Base-by-base conservation (phyloP, 2,888 invertebrate species). In the Xanthia icteritia region DNA sequence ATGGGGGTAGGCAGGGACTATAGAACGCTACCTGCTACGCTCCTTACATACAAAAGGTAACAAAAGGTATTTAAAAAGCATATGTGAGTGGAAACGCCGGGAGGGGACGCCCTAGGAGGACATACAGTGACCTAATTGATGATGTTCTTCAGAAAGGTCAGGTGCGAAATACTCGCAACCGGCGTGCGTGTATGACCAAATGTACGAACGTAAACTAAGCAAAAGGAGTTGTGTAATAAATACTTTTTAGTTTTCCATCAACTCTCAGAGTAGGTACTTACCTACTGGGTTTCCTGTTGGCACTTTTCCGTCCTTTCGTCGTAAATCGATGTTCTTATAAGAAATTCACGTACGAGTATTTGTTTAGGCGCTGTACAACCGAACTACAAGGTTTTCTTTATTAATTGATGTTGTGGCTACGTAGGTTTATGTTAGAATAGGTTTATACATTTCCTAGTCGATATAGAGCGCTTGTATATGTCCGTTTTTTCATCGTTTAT, bases 321-420 rank as follows among this genome's bases (percentile, higher is more conserved):
- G 20, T 23, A 3, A 20, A 13, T 48, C 31, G 8, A 31, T 48
- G 31, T 51, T 36, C 36, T 36, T 56, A 23, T 27, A 61, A 31
- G 60, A 68, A 27, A 67, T 51, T n/a, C 42, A 48, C 36, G 51
- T 23, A 4, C 13, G 13, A 36, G 71, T 71, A n/a, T 77, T 67
- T 73, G 51, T 66, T 61, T 67, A 61, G 73, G 76, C 42, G 3
- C 42, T 6, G 17, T 45, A 56, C 54, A 67, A 56, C 23, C 8
- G 17, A 73, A 42, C 42, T 6, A 13, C 13, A 42, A 56, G 39
- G 20, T 13, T 65, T 45, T 39, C n/a, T 27, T 27, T 58, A n/a
- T 56, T 56, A n/a, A n/a, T 58, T 13, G 56, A 56, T 27, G 56
- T 58, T 27, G n/a, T 56, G 5, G n/a, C 56, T 56, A n/a, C n/a